Evolutionary conservation across 2,113 vertebrate species (phyloP), one percentile per base, ranked within the genome.

Genomic region (Grantiella picta): DNA sequence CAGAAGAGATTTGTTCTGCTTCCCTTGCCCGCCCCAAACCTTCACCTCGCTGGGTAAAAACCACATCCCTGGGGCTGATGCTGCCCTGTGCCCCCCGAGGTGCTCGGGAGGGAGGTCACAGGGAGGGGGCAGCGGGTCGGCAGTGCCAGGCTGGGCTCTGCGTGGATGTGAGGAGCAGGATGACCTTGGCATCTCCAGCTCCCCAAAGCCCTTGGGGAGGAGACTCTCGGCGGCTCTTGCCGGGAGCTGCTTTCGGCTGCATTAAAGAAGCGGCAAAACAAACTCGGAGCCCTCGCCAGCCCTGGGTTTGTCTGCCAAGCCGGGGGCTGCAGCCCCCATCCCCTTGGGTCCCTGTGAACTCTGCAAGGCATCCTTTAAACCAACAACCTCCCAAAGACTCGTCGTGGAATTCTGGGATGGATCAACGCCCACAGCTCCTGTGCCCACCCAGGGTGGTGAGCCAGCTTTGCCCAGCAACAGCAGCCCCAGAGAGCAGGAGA

Each of bases 1-100:
- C 93, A 93, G 44, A 94, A 79, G 5, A 36, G 49, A 90, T 94
- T 91, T 92, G 84, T 94, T 96, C 95, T 95, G 87, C 95, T 90
- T 93, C 90, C 57, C 63, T 90, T 44, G 70, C 70, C 70, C 0
- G 10, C 49, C 44, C 78, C 85, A 86, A 71, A 91, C 69, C 77
- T 66, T 45, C 60, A 33, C 54, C 65, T 60, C 77, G 47, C 84
- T 72, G 81, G 59, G 17, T 18, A 28, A 72, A 82, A 82, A 4
- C 11, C 47, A 0, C 5, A 1, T 44, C 93, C 84, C 56, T 23
- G 57, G 57, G 82, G 75, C 52, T 27, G n/a, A 12, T 71, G 77
- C 82, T 57, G 70, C 54, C 36, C 6, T 0, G 50, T 33, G 75
- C 50, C n/a, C 42, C 14, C 42, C 13, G 42, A 14, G 42, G 42